Evolutionary conservation across 2,888 invertebrate genomes (phyloP).

Genomic region (Bursaphelenchus okinawaensis): DNA sequence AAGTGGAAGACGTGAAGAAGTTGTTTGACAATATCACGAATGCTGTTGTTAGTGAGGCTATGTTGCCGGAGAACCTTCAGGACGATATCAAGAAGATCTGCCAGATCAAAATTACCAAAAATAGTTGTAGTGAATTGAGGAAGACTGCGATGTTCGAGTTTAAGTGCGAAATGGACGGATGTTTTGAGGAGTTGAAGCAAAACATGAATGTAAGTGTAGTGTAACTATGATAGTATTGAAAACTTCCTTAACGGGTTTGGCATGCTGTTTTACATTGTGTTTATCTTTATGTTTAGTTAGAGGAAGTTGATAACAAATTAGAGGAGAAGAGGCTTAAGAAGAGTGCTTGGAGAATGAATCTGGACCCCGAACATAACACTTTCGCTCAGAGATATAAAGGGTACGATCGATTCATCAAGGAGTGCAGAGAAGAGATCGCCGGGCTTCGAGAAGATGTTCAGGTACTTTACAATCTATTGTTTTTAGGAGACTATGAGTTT

Average conservation of each 20-base stretch:
- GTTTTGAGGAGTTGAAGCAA: background rate
- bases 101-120: background rate
- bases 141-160: background rate
- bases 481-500: too few species aligned
- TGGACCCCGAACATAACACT: conserved; percentile 3
- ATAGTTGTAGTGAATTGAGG: background rate
- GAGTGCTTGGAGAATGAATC: conserved; percentile 1
- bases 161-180: background rate
- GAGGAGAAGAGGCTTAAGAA: background rate
- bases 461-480: background rate
- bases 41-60: background rate
- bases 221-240: too few species aligned
- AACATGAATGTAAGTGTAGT: too few species aligned
- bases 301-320: too few species aligned
- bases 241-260: too few species aligned
- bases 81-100: background rate
- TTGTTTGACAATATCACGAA: background rate
- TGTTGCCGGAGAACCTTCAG: background rate
- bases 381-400: conserved; percentile 5
- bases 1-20: background rate
- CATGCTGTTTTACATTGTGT: too few species aligned
- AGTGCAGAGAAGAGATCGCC: background rate
- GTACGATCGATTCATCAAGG: background rate
- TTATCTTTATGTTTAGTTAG: too few species aligned
- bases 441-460: background rate